Percentiles rank a stretch among this genome's conserved stretches.
These are phyloP conservation scores for Anthonomus grandis DNA, from an alignment of 1,140 invertebrate species.

Conservation along the genomic window DNA sequence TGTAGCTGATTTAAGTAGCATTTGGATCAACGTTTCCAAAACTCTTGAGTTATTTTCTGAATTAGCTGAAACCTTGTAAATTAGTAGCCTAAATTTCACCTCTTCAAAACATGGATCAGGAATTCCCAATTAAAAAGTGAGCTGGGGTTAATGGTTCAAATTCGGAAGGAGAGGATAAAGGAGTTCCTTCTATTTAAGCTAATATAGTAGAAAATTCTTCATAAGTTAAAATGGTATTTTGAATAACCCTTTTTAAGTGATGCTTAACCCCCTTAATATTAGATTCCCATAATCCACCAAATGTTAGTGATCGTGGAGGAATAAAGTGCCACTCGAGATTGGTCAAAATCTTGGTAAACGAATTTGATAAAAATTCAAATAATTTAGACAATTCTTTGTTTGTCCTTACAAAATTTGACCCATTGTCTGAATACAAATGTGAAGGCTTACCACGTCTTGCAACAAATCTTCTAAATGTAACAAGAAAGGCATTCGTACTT, in stretches of 20 bases:
- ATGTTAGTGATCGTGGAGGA: no score
- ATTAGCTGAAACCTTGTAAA: not conserved
- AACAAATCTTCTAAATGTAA: no score
- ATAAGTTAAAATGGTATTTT: no score
- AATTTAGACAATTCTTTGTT: not conserved
- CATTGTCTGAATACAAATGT: not conserved
- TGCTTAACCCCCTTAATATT: no score
- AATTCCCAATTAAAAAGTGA: not conserved
- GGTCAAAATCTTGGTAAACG: not conserved
- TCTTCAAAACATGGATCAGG: not conserved
- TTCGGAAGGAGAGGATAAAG: not conserved
- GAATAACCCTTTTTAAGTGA: no score
- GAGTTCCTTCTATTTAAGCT: no score
- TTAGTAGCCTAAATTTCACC: not conserved
- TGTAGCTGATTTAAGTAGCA: no score
- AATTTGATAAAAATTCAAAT: not conserved
- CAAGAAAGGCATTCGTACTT: no score
- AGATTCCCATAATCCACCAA: no score
- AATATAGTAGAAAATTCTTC: no score
- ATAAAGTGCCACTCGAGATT: not conserved
- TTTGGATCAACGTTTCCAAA: not conserved
- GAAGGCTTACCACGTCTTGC: not conserved
- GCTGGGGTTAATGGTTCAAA: not conserved
- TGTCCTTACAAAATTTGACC: no score
- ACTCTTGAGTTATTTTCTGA: not conserved